Percentiles rank a stretch among this genome's conserved stretches.
Evolutionary conservation across 2,113 vertebrate species (phyloP).

Genomic region (Oreamnos americanus): DNA sequence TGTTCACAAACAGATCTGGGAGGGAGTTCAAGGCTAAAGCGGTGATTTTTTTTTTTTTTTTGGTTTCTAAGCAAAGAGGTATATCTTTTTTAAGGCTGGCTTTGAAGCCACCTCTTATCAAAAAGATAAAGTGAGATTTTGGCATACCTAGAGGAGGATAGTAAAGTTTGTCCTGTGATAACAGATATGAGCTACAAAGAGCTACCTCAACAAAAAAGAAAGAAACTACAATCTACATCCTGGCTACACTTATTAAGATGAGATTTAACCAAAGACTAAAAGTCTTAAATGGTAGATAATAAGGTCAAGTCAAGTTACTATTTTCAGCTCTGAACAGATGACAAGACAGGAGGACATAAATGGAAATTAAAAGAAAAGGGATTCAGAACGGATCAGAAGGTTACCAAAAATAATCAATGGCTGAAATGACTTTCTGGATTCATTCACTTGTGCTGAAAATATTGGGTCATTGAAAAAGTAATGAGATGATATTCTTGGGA

Average conservation of each 20-base stretch:
- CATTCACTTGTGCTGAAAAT: constrained; percentile 71
- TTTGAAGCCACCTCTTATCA: constrained; percentile 5
- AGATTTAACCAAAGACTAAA: constrained; percentile 76
- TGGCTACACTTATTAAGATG: constrained; percentile 67
- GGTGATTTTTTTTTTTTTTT: not conserved
- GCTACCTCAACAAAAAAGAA: not conserved
- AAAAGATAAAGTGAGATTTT: constrained; percentile 55
- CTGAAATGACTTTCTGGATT: constrained; percentile 71
- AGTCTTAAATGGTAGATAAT: constrained; percentile 73
- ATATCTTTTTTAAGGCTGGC: not conserved
- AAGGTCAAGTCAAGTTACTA: constrained; percentile 72
- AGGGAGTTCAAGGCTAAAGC: not conserved
- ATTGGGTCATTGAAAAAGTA: constrained; percentile 76
- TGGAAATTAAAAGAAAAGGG: constrained; percentile 72
- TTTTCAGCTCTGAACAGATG: constrained; percentile 70
- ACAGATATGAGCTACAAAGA: constrained; percentile 26
- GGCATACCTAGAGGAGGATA: not conserved
- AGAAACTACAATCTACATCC: constrained; percentile 29
- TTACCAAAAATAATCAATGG: constrained; percentile 76
- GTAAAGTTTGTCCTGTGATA: not conserved
- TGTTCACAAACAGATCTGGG: not conserved
- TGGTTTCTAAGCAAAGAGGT: not conserved
- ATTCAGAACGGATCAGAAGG: constrained; percentile 72
- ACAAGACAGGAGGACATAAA: constrained; percentile 67
- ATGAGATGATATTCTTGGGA: constrained; percentile 77